Base-by-base conservation (phyloP, 2,888 invertebrate genomes). In the Polydesmus complanatus region DNA sequence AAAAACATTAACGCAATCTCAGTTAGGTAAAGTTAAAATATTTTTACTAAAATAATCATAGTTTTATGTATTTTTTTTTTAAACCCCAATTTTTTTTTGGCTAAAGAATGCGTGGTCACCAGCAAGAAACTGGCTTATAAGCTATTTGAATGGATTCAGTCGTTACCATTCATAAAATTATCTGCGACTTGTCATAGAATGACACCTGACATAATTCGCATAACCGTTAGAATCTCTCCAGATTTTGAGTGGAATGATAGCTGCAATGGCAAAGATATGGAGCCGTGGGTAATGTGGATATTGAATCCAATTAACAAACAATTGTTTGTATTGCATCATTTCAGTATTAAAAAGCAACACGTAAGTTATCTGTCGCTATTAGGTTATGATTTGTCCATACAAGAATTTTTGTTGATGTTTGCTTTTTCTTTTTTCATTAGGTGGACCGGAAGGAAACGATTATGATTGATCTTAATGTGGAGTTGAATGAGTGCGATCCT, bases 221-320 rank as follows among this genome's bases (percentile, higher is more conserved):
- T 56, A n/a, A 2, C 27, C 3, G 11, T 56, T 25, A 5, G 19
- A 18, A 19, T 56, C 5, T 21, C 22, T 21, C 56, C 56, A 1
- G 27, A 56, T 27, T 56, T 56, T 27, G 19, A 27, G n/a, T 56
- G 56, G 56, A 26, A 23, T 19, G 27, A 56, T 3, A 21, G 22
- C 21, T 21, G 27, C 11, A 56, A 56, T 37, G 21, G 37, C 27
- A 27, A 27, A 27, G 56, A 56, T 25, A 14, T 56, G 18, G 56
- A 56, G 21, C 56, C 56, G 37, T 56, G 25, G 26, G 19, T 56
- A 21, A 27, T 21, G 14, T 56, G 56, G 56, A 37, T 56, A 18
- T 21, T 26, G 8, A 56, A 56, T 19, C 56, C 56, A 1, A 2
- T 18, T 1, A 56, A 1, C 3, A 2, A 21, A n/a, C n/a, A 19